Conservation (phyloP, 2,888 invertebrate species). For the Busseola fusca region DNA sequence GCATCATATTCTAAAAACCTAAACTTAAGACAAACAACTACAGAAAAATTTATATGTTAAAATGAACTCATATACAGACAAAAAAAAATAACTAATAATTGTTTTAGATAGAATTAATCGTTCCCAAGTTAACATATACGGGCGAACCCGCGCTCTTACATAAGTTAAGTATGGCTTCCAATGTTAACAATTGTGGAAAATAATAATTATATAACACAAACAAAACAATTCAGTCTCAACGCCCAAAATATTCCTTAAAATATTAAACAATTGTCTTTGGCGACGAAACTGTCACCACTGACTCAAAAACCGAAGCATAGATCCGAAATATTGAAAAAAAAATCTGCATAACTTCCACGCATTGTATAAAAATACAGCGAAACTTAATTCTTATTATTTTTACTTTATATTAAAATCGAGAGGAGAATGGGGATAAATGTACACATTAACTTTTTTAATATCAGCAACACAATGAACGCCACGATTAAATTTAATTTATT, state of each 20-base stretch:
- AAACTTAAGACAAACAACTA: constrained; percentile 87
- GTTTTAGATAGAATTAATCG: constrained; percentile 75
- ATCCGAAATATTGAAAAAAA: constrained; percentile 42
- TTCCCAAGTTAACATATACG: constrained; percentile 73
- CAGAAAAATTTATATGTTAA: constrained; percentile 75
- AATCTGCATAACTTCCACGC: constrained; percentile 53
- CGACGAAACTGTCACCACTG: constrained; percentile 13
- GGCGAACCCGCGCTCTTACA: constrained; percentile 69
- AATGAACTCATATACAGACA: constrained; percentile 88
- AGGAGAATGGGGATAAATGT: constrained; percentile 71
- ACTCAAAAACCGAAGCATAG: constrained; percentile 49
- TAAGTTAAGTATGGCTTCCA: constrained; percentile 72
- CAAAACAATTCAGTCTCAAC: constrained; percentile 89
- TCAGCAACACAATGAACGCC: constrained; percentile 75
- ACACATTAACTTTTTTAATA: constrained; percentile 63
- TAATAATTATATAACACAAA: constrained; percentile 87
- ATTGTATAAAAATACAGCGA: constrained; percentile 83
- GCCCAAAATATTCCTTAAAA: constrained; percentile 80
- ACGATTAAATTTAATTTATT: constrained; percentile 73
- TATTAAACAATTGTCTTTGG: constrained; percentile 73
- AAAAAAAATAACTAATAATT: constrained; percentile 81
- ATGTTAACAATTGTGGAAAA: constrained; percentile 77
- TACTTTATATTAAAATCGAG: constrained; percentile 69
- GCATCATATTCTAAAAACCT: constrained; percentile 79
- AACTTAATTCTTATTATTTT: constrained; percentile 72